Percentiles rank a stretch among this genome's conserved stretches.
Conservation (phyloP, 2,888 invertebrate genomes). For the Oscheius sp. region DNA sequence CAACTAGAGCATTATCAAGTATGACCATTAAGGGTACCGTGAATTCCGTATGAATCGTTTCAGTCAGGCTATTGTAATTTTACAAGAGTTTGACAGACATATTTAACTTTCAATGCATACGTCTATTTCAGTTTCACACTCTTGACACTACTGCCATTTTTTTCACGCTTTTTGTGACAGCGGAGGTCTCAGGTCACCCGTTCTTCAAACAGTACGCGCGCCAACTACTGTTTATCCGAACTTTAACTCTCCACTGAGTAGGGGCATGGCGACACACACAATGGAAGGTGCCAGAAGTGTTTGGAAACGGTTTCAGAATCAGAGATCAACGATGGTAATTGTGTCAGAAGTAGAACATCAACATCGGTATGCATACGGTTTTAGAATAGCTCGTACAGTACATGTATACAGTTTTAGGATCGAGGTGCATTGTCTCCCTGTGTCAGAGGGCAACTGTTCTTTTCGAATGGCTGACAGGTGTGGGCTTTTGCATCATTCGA, state of each 20-base stretch:
- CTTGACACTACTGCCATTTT: background rate
- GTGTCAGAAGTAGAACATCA: too few species aligned
- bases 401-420: too few species aligned
- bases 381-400: too few species aligned
- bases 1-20: too few species aligned
- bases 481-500: conserved; percentile 1
- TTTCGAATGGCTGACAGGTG: conserved; percentile 15
- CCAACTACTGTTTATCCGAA: conserved; percentile 37
- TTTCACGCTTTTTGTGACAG: conserved; percentile 30
- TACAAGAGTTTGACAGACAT: too few species aligned
- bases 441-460: conserved; percentile 13
- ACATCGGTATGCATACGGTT: too few species aligned
- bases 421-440: too few species aligned
- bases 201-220: conserved; percentile 31
- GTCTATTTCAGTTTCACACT: too few species aligned
- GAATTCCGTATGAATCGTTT: too few species aligned
- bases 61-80: too few species aligned
- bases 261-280: conserved; percentile 2
- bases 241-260: conserved; percentile 28
- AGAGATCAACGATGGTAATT: background rate
- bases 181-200: conserved; percentile 31
- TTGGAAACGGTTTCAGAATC: conserved; percentile 17
- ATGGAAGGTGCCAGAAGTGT: conserved; percentile 4
- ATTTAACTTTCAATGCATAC: too few species aligned
- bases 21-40: too few species aligned